phyloP scores from a whole-genome alignment of 2,888 invertebrate species.

The Cerastoderma edule region DNA sequence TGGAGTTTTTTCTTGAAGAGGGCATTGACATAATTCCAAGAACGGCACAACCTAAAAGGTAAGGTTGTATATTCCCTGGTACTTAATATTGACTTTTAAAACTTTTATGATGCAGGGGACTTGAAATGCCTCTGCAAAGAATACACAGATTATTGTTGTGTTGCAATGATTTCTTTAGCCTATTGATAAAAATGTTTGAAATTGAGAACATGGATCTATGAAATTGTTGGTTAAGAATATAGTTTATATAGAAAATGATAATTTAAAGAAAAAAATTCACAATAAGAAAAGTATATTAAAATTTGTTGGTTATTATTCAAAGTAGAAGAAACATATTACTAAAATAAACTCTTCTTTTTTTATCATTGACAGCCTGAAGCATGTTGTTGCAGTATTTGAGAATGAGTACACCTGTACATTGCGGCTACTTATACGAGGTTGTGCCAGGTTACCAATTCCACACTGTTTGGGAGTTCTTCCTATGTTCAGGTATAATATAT shows the following conservation, averaged over 20 bases:
- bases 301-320: no score
- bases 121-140: no score
- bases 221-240: background rate
- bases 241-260: conserved; percentile 19
- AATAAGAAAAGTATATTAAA: background rate
- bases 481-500: conserved; percentile 65
- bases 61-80: no score
- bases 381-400: conserved; percentile 63
- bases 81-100: no score
- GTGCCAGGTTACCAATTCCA: conserved; percentile 60
- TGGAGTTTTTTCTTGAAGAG: conserved; percentile 66
- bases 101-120: no score
- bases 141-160: background rate
- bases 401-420: conserved; percentile 55
- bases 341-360: background rate
- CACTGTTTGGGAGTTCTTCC: conserved; percentile 55
- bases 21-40: conserved; percentile 60
- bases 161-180: background rate
- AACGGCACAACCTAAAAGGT: conserved; percentile 32
- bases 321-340: no score
- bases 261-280: no score
- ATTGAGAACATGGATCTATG: background rate
- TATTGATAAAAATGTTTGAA: background rate
- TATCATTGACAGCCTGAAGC: conserved; percentile 56
- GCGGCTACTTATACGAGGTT: conserved; percentile 61